These are phyloP conservation scores for Diaprepes abbreviatus DNA, from an alignment of 2,888 invertebrate genomes.

Conservation along the genomic window DNA sequence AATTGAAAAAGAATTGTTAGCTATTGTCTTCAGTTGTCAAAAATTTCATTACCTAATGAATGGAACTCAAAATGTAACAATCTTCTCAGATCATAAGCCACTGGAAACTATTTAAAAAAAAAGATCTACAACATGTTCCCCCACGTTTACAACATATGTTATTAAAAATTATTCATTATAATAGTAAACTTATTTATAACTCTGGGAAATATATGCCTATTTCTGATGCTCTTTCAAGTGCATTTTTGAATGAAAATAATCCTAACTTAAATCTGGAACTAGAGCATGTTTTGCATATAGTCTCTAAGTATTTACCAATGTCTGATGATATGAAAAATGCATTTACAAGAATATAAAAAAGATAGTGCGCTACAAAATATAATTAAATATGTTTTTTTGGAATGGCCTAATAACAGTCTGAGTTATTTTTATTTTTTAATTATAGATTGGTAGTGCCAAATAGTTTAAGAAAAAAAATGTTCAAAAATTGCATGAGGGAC, in stretches of 20 bases:
- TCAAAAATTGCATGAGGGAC: constrained; percentile 52
- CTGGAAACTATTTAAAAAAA: constrained; percentile 57
- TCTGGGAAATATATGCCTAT: constrained; percentile 55
- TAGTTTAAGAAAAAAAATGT: constrained; percentile 36
- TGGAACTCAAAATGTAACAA: no score
- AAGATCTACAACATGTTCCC: no score
- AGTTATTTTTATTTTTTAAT: constrained; percentile 31
- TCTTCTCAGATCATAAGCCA: no score
- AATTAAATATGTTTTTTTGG: constrained; percentile 40
- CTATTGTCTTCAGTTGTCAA: no score
- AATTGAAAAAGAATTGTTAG: constrained; percentile 63
- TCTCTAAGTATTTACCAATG: constrained; percentile 46
- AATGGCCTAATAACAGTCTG: constrained; percentile 48
- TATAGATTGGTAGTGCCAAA: no score
- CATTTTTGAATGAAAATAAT: no score
- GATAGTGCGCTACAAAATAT: no score
- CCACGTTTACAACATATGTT: constrained; percentile 57
- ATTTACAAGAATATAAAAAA: constrained; percentile 43
- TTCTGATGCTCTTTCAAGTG: constrained; percentile 48
- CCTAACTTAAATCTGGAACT: constrained; percentile 39
- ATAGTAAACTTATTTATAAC: constrained; percentile 53
- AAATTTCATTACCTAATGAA: constrained; percentile 61
- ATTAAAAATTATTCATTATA: constrained; percentile 54
- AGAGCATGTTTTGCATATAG: constrained; percentile 44
- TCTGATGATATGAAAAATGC: constrained; percentile 50